phyloP scores from a whole-genome alignment of 2,797 vertebrate genomes.

The Channa striata region DNA sequence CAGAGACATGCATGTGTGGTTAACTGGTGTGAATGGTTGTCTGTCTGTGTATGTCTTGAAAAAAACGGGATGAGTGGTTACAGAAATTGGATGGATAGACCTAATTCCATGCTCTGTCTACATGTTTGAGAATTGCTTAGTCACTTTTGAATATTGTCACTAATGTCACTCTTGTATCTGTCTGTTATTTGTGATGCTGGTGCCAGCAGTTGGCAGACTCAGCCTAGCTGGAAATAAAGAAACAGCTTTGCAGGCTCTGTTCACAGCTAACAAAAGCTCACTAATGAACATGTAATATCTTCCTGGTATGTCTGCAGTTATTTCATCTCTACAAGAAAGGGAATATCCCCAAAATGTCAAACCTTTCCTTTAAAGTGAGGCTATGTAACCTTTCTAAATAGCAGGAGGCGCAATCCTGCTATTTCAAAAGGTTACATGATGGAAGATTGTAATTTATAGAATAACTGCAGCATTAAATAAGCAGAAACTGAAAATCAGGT shows the following conservation, averaged over 20 bases:
- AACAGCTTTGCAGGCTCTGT: not conserved
- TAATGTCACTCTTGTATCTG: not conserved
- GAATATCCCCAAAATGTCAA: no score
- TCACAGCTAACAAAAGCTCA: not conserved
- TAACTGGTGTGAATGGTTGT: no score
- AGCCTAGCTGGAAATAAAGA: not conserved
- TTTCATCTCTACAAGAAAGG: not conserved
- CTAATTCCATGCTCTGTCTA: no score
- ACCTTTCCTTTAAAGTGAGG: no score
- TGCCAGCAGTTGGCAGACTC: not conserved
- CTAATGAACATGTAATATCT: not conserved
- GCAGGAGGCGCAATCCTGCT: not conserved
- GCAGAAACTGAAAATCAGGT: no score
- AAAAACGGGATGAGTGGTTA: no score
- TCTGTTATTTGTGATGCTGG: not conserved
- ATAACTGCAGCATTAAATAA: not conserved
- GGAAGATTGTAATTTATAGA: not conserved
- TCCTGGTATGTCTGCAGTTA: not conserved
- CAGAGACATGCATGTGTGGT: no score
- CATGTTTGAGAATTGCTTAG: no score
- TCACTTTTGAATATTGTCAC: no score
- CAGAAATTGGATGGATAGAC: no score
- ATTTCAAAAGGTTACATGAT: no score
- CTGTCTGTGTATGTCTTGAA: no score
- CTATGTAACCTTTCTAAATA: not conserved